Evolutionary conservation across 2,797 vertebrate species (phyloP), one percentile per base, ranked within the genome.

Genomic region (Limnodromus scolopaceus): DNA sequence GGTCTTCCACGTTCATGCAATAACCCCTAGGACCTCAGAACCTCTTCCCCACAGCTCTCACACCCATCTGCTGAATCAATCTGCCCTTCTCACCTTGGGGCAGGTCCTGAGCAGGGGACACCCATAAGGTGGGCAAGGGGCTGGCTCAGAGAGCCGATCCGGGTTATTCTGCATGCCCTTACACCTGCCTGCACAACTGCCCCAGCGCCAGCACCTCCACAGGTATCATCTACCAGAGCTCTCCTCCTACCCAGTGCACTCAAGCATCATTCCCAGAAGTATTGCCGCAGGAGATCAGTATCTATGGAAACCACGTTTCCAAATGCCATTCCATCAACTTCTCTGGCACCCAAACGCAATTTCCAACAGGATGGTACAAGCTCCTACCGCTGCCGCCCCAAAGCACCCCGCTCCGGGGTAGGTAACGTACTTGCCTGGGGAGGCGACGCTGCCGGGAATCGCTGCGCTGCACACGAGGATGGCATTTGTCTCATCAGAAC

Each of bases 251-350:
- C 66, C 92, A 8, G 41, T 7, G 2, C 63, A 6, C 46, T 68
- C 46, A 20, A 93, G 91, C 83, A 71, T 34, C 41, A 20, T 64
- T 88, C 92, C 84, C 78, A 8, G 49, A 79, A 87, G 55, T 43
- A 60, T 0, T 68, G 94, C 66, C 0, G 4, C 63, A 49, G 66
- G 48, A 91, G 78, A 91, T 9, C 1, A 5, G 97, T 97, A 95
- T 96, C 97, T 95, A 96, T 95, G 95, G 96, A 97, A 97, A 97
- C 96, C 45, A 12, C 0, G 2, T n/a, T 86, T 79, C 86, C 78
- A 93, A 92, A 89, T 74, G 65, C 63, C 92, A 82, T 82, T 91
- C 89, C 85, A 90, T 70, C 89, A 84, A 76, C 82, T 89, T 45
- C 74, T 48, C 61, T 6, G 1, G 61, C 80, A 94, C 77, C 74